phyloP scores from a whole-genome alignment of 1,140 invertebrate genomes.

The Akabosia matsudoensis region DNA sequence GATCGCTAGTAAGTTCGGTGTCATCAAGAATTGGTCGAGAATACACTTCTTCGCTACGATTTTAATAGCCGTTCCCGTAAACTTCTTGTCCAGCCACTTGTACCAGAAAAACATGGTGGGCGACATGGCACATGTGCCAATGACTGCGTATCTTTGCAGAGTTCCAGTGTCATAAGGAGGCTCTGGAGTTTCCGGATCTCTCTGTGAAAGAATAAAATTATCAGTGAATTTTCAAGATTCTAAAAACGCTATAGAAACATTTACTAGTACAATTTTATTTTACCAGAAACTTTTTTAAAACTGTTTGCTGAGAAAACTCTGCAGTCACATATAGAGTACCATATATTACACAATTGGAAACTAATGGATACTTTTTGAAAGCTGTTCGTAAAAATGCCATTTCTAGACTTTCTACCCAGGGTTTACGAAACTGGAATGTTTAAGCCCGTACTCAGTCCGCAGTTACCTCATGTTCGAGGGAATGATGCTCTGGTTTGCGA shows the following conservation, averaged over 20 bases:
- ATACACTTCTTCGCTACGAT: conserved; percentile 67
- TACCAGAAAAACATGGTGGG: conserved; percentile 67
- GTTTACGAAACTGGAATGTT: neutral
- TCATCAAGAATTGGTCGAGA: conserved; percentile 73
- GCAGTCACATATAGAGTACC: conserved; percentile 72
- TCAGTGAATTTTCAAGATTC: too few relatives aligned
- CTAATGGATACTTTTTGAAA: conserved; percentile 59
- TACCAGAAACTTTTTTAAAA: conserved; percentile 63
- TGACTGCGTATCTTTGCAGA: conserved; percentile 59
- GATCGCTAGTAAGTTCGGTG: conserved; percentile 64
- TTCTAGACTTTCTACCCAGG: neutral
- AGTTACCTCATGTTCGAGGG: too few relatives aligned
- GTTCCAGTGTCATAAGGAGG: conserved; percentile 56
- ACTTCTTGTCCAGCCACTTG: conserved; percentile 68
- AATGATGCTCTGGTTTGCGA: too few relatives aligned
- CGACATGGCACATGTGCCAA: conserved; percentile 61
- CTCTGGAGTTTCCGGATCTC: conserved; percentile 49
- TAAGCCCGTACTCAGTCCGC: too few relatives aligned
- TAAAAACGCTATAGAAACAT: too few relatives aligned
- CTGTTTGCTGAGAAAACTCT: conserved; percentile 71
- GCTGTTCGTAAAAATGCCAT: conserved; percentile 41
- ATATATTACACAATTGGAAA: conserved; percentile 71
- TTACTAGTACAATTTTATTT: too few relatives aligned
- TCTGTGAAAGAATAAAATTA: conserved; percentile 48
- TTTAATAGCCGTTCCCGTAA: conserved; percentile 62